phyloP scores from a whole-genome alignment of 2,113 vertebrate genomes.

The Tonatia bakeri region DNA sequence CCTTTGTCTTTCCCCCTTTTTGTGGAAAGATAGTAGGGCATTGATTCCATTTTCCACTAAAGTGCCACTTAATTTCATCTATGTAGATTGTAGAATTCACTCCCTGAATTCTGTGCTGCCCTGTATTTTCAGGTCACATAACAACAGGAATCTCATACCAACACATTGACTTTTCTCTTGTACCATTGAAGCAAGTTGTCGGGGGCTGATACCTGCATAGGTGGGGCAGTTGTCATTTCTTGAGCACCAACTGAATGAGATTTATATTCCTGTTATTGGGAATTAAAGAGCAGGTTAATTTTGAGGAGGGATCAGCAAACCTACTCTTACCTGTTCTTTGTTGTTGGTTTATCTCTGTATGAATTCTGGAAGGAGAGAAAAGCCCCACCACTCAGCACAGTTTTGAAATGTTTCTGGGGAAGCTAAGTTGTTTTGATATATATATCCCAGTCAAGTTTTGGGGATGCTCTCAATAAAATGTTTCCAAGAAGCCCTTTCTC shows the following conservation, averaged over 20 bases:
- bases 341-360: constrained; percentile 2
- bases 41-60: neutral
- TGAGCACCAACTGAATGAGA: neutral
- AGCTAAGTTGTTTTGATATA: neutral
- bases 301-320: neutral
- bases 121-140: neutral
- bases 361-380: neutral
- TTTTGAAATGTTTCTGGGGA: neutral
- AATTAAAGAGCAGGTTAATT: neutral
- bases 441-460: neutral
- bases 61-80: neutral
- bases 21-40: neutral
- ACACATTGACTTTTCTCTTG: neutral
- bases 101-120: neutral
- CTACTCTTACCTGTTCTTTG: constrained; percentile 6
- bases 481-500: neutral
- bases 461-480: neutral
- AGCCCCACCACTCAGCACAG: neutral
- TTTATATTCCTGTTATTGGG: neutral
- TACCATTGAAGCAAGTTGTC: neutral
- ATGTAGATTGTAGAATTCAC: neutral
- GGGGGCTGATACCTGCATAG: constrained; percentile 31
- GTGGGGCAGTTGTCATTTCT: neutral
- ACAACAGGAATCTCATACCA: neutral
- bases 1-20: neutral